These are phyloP conservation scores for Trachelus iudaicus DNA, from an alignment of 2,888 invertebrate genomes.

Conservation along the genomic window DNA sequence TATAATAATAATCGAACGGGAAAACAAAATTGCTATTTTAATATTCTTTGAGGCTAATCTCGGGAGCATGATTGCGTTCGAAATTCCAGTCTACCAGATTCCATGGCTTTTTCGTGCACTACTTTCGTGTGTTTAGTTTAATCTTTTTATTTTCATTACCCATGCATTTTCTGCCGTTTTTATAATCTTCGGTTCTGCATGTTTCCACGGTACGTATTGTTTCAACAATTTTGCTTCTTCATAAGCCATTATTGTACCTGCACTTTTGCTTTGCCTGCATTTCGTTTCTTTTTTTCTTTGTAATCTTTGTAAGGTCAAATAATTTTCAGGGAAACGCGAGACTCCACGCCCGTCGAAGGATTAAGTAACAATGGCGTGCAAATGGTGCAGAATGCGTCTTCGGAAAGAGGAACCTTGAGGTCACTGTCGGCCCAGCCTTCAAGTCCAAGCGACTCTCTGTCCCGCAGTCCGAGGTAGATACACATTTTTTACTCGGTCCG, in stretches of 20 bases:
- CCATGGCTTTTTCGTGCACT: too few species aligned
- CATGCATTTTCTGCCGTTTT: too few species aligned
- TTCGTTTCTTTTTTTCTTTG: not conserved
- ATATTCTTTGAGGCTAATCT: too few species aligned
- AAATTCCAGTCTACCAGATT: too few species aligned
- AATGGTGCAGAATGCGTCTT: slow-evolving; percentile 73
- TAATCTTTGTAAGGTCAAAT: not conserved
- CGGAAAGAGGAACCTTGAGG: slow-evolving; percentile 71
- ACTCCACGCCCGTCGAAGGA: slow-evolving; percentile 62
- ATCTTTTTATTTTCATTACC: too few species aligned
- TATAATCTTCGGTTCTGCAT: too few species aligned
- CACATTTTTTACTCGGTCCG: slow-evolving; percentile 17
- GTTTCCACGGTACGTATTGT: too few species aligned
- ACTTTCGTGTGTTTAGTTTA: too few species aligned
- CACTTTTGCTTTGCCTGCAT: too few species aligned
- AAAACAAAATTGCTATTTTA: too few species aligned
- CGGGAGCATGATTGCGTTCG: too few species aligned
- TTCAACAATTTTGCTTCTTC: not conserved
- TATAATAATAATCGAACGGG: too few species aligned
- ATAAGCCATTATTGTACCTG: not conserved
- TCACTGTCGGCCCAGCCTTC: slow-evolving; percentile 69
- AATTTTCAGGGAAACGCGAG: slow-evolving; percentile 59
- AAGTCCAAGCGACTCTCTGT: slow-evolving; percentile 53
- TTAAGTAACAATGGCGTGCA: slow-evolving; percentile 66
- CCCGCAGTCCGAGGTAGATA: slow-evolving; percentile 56